These are phyloP conservation scores for Harmothoe impar DNA, from an alignment of 2,888 invertebrate species.

Conservation along the genomic window DNA sequence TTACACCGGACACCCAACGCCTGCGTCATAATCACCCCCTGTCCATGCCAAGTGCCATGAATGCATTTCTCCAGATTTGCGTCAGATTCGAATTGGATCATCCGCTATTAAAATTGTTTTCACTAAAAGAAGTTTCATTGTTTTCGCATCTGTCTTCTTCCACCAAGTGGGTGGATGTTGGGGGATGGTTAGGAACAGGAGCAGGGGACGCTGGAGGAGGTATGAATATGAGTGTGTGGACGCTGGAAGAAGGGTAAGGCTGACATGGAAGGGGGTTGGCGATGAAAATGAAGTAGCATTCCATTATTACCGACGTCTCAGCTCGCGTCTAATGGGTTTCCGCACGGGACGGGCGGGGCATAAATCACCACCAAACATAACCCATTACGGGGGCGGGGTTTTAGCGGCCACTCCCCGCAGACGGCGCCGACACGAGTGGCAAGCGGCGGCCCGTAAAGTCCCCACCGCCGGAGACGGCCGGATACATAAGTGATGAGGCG, in stretches of 20 bases:
- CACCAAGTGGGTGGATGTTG: background rate
- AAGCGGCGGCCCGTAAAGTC: background rate
- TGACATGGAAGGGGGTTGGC: background rate
- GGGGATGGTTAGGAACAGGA: too few relatives aligned
- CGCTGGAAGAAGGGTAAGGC: too few relatives aligned
- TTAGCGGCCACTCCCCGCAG: background rate
- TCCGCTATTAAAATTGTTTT: background rate
- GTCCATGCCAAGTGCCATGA: background rate
- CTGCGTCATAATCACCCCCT: background rate
- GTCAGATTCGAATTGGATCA: background rate
- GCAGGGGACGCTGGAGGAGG: too few relatives aligned
- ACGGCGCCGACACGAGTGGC: background rate
- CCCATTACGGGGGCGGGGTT: background rate
- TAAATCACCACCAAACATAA: conserved; percentile 20
- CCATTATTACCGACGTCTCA: conserved; percentile 25
- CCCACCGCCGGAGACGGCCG: background rate
- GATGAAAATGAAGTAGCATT: conserved; percentile 21
- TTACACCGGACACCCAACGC: background rate
- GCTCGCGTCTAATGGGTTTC: conserved; percentile 18
- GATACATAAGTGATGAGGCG: conserved; percentile 38
- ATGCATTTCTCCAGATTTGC: background rate
- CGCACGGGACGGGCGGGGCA: background rate
- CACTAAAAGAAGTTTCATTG: background rate
- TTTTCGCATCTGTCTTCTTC: conserved; percentile 22
- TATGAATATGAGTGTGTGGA: too few relatives aligned